Percentiles rank a stretch among this genome's conserved stretches.
Conservation (phyloP, 2,888 invertebrate genomes). For the Cryptops parisi region DNA sequence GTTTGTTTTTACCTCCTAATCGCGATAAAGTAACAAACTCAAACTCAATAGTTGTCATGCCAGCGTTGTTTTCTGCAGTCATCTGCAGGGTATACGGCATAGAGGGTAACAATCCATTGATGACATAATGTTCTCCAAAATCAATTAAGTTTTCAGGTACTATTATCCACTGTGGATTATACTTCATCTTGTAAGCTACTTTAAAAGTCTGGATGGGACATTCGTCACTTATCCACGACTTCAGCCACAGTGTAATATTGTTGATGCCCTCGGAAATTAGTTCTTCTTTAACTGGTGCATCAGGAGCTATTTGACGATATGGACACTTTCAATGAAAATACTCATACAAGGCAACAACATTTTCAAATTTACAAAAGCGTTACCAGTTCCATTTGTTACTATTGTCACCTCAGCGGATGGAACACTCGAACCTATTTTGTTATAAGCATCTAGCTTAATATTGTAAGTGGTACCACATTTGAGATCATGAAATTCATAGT, state of each 20-base stretch:
- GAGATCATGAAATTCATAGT: slow-evolving; percentile 11
- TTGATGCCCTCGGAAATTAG: slow-evolving; percentile 7
- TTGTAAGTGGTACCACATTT: slow-evolving; percentile 16
- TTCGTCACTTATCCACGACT: slow-evolving; percentile 9
- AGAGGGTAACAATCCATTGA: slow-evolving; percentile 5
- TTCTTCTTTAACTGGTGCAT: neutral
- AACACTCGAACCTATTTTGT: slow-evolving; percentile 14
- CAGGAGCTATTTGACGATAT: slow-evolving; percentile 8
- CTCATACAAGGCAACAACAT: neutral
- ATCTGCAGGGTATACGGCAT: slow-evolving; percentile 3
- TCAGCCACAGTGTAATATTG: slow-evolving; percentile 2
- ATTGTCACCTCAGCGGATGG: slow-evolving; percentile 6
- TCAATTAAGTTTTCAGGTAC: neutral
- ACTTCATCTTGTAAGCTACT: slow-evolving; percentile 11
- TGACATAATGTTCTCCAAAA: slow-evolving; percentile 1
- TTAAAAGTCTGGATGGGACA: slow-evolving; percentile 7
- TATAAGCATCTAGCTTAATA: slow-evolving; percentile 13
- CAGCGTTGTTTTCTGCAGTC: slow-evolving; percentile 10
- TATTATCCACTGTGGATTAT: slow-evolving; percentile 10
- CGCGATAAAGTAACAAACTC: slow-evolving; percentile 9
- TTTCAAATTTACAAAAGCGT: neutral
- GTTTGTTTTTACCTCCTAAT: slow-evolving; percentile 9
- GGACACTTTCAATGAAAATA: neutral
- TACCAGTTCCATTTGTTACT: slow-evolving; percentile 17
- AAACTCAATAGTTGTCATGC: slow-evolving; percentile 3